Evolutionary conservation across 64 coral and sea anemone species (phyloP), one percentile per base, ranked within the genome.

Genomic region (Dendronephthya gigantea): DNA sequence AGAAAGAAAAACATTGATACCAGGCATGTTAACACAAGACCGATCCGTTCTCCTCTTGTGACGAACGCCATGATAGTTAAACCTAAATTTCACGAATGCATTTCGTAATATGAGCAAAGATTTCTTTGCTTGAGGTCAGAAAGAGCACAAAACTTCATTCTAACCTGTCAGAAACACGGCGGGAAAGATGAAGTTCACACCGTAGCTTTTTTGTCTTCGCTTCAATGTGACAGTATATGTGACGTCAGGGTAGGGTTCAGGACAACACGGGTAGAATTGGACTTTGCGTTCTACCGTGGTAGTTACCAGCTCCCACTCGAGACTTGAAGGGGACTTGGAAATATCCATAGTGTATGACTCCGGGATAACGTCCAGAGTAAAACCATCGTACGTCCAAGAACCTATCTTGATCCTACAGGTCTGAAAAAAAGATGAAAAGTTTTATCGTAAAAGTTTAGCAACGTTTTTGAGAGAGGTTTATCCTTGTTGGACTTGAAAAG

Each of bases 311-410:
- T 98, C 89, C 94, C 94, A 98, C 83, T 98, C 94, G 2, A 90
- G 89, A 29, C 88, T 98, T 43, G 87, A 83, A 68, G 90, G 92
- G n/a, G 90, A 93, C 15, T 91, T 92, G 28, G 88, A 56, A 0
- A 76, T 49, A 30, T 90, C 88, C 1, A 92, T 92, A 13, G 33
- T 72, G 33, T 82, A 55, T 49, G 27, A 34, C 11, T 93, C 92
- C 4, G 92, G 81, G 8, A 70, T 43, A 0, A 98, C 90, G 48
- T 98, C 94, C 5, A 98, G 68, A 8, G 89, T 86, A n/a, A 72
- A 89, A 23, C 90, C 94, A 39, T 98, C 94, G 25, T 98, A 98
- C 6, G 92, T 98, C 94, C 94, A 98, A 28, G 94, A 98, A 5
- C 94, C 94, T 49, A 98, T 93, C 35, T 98, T 98, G 3, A 98